These are phyloP conservation scores for Fratercula arctica DNA, from an alignment of 2,797 vertebrate species.

Conservation along the genomic window DNA sequence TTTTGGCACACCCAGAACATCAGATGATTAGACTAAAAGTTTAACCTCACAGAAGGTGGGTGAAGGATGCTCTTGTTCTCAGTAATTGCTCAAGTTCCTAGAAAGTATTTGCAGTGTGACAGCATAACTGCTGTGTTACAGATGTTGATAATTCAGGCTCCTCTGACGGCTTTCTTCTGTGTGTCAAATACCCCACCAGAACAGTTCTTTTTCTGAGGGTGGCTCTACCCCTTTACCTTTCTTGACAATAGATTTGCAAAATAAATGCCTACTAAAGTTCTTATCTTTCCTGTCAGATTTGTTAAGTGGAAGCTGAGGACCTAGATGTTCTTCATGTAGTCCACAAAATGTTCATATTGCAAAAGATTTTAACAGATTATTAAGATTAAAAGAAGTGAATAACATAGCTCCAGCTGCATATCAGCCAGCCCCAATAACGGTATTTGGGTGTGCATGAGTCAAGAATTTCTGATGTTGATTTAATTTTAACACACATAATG, in stretches of 20 bases:
- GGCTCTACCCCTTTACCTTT: not conserved
- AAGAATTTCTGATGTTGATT: not conserved
- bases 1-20: not conserved
- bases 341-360: not conserved
- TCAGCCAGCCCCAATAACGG: not conserved
- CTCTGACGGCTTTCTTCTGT: not conserved
- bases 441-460: not conserved
- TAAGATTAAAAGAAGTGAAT: not conserved
- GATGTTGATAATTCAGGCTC: not conserved
- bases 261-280: not conserved
- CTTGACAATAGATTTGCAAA: not conserved
- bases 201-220: not conserved
- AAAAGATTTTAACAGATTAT: not conserved
- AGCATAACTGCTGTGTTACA: not conserved
- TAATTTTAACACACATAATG: not conserved
- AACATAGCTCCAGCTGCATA: not conserved
- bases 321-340: not conserved
- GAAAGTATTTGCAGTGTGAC: not conserved
- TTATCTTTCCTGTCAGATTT: not conserved
- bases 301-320: not conserved
- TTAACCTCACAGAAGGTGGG: not conserved
- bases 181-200: not conserved
- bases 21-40: not conserved
- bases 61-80: not conserved
- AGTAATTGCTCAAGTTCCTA: not conserved